These are phyloP conservation scores for Bos javanicus DNA, from an alignment of 2,113 vertebrate genomes.

Conservation along the genomic window DNA sequence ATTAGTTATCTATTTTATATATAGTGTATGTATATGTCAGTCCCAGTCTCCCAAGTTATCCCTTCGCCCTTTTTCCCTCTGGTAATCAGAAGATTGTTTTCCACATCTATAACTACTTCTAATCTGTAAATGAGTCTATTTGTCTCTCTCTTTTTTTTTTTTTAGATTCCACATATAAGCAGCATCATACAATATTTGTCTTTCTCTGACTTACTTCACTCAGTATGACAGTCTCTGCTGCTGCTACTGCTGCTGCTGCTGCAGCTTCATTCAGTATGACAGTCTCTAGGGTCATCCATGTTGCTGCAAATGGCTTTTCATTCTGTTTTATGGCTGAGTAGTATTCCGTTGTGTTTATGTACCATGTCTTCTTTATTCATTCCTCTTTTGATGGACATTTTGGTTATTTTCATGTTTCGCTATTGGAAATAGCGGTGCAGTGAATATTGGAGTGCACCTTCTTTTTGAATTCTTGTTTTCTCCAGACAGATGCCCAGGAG, in stretches of 20 bases:
- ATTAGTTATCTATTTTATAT: not conserved
- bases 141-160: not conserved
- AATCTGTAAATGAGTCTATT: not conserved
- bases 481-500: not conserved
- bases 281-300: not conserved
- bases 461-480: not conserved
- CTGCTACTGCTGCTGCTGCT: too few species aligned
- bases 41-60: not conserved
- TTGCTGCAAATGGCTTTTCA: not conserved
- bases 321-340: not conserved
- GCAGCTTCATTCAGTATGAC: too few species aligned
- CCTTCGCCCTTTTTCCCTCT: not conserved
- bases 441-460: not conserved
- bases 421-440: not conserved
- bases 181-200: not conserved
- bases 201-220: not conserved
- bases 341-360: rapidly evolving
- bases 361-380: not conserved
- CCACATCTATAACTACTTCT: not conserved
- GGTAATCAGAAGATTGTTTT: not conserved
- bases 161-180: not conserved
- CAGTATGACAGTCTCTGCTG: not conserved
- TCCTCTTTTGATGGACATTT: not conserved
- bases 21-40: not conserved
- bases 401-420: not conserved